Base-by-base conservation (phyloP, 2,888 invertebrate species). In the Eristalis intricaria region DNA sequence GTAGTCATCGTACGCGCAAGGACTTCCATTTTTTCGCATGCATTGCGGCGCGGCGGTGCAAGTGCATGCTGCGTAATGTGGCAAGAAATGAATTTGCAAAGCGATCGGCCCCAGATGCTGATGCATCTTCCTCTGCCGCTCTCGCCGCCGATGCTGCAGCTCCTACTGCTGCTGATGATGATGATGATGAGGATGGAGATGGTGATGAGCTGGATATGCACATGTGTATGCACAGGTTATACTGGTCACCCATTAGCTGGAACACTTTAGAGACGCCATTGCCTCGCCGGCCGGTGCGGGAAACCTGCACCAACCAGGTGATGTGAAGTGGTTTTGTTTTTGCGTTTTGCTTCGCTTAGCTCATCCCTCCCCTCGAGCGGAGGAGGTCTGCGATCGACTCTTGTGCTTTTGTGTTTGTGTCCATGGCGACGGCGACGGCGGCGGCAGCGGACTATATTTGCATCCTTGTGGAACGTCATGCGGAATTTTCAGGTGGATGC, bases 241-340 rank as follows among this genome's bases (percentile, higher is more conserved):
- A 76, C 84, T 84, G 87, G 87, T 87, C 87, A 87, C 79, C 87
- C 83, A 87, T 87, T 87, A 87, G 84, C 75, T 87, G 87, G 73
- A 87, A 87, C 83, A 83, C 86, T 83, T 83, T 79, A 79, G 79
- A 70, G 74, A 79, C 86, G 86, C 87, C 84, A 80, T 87, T 79
- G 35, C 60, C 50, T 11, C 2, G 66, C 58, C 69, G 43, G 43
- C 58, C 69, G 43, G 43, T 26, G 64, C 5, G 7, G 43, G 38
- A 23, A 79, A 73, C 65, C 79, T 76, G 84, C 84, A 87, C 87
- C 87, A 87, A 84, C 87, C 87, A 84, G 79, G 23, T 80, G 82
- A 75, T 60, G 65, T 70, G 82, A 61, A 64, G 56, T 75, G 35
- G 69, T 66, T 35, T 66, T 65, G 74, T 38, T 40, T 29, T 63